phyloP scores from a whole-genome alignment of 2,113 vertebrate species.

The Elephantulus edwardii region DNA sequence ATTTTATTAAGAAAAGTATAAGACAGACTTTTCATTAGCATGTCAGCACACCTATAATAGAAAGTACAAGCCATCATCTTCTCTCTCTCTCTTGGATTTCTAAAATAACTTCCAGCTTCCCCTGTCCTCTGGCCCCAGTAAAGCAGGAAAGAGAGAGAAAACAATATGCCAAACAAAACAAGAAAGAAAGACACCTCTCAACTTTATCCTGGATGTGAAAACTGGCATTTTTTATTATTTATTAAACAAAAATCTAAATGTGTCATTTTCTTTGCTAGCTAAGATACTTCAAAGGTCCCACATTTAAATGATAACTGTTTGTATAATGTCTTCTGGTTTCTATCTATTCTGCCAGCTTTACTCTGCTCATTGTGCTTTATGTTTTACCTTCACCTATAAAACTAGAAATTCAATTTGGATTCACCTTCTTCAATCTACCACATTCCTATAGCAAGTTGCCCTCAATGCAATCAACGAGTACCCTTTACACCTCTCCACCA shows the following conservation, averaged over 20 bases:
- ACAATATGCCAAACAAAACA: no score
- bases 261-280: not conserved
- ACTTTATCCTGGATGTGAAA: not conserved
- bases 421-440: not conserved
- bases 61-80: not conserved
- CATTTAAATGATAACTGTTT: not conserved
- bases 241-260: not conserved
- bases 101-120: not conserved
- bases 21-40: not conserved
- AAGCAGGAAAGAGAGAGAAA: not conserved
- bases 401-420: not conserved
- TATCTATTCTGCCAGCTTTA: not conserved
- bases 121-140: not conserved
- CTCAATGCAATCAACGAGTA: not conserved
- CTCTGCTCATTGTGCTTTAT: not conserved
- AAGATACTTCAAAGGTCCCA: not conserved
- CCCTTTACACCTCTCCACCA: not conserved
- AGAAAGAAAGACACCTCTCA: not conserved
- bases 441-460: not conserved
- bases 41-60: not conserved
- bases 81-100: not conserved
- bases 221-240: not conserved
- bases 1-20: constrained; percentile 3
- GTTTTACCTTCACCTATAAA: not conserved
- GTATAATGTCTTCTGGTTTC: not conserved